These are phyloP conservation scores for Araneus ventricosus DNA, from an alignment of 1,140 invertebrate species.

Conservation along the genomic window DNA sequence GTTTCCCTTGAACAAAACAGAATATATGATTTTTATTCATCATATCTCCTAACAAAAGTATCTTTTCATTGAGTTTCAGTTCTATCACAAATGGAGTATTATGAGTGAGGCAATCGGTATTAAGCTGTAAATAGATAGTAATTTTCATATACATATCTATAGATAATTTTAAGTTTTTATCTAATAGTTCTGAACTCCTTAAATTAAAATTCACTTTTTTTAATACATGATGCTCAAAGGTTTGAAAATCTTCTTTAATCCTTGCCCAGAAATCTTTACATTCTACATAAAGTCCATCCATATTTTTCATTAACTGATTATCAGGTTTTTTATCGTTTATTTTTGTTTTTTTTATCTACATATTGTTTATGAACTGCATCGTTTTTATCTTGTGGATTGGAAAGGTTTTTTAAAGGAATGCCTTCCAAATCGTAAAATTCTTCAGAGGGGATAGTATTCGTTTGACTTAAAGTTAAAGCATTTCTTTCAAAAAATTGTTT, in stretches of 20 bases:
- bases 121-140: background rate
- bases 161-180: background rate
- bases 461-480: background rate
- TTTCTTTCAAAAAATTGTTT: background rate
- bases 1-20: too few species aligned
- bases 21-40: too few species aligned
- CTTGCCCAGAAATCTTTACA: background rate
- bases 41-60: too few species aligned
- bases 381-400: background rate
- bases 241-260: background rate
- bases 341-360: background rate
- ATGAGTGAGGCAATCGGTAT: too few species aligned
- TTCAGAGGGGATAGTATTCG: too few species aligned
- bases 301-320: background rate
- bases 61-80: too few species aligned
- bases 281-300: background rate
- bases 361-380: background rate
- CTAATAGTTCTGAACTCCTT: background rate
- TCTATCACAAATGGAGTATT: too few species aligned
- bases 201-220: background rate
- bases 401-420: background rate
- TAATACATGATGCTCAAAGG: background rate
- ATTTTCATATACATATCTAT: constrained; percentile 14
- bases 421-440: background rate
- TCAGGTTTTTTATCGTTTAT: background rate